Base-by-base conservation (phyloP, 92 coral and sea anemone species). In the Scolanthus callimorphus region DNA sequence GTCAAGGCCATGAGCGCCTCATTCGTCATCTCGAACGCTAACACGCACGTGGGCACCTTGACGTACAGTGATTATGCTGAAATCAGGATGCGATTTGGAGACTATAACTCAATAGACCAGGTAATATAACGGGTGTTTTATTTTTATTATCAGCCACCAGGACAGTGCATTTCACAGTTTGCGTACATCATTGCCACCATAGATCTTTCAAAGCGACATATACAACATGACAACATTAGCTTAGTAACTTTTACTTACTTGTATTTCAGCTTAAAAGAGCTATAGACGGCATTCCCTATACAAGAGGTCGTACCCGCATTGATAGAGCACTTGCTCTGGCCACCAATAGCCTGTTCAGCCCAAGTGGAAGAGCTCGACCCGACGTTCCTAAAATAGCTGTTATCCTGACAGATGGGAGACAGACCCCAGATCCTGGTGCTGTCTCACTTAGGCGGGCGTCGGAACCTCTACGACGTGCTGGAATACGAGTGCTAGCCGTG, bases 321-420 rank as follows among this genome's bases (percentile, higher is more conserved):
- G 96, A 92, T 44, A 66, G 69, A 26, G 98, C 96, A 10, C 45
- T 92, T 13, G 24, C 51, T 50, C 68, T 65, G 28, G 98, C 98
- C 0, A 73, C 73, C 17, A 31, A 68, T 17, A 71, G 69, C 12
- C 56, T 84, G 13, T 88, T 88, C 21, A 69, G 86, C 2, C 23
- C 17, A 10, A 53, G 70, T 13, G 91, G 91, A 3, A 95, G 91
- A 9, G 70, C 81, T 45, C 77, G 96, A 25, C 43, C 73, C 13
- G 90, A 64, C 3, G 38, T 80, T 3, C 82, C 79, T 10, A 92
- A 84, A 30, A 65, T 81, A 22, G 90, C 90, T 20, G 70, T 92
- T 9, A 61, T 92, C 13, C 63, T 92, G 13, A 84, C 98, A 1
- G 98, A 92, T 50, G 98, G 98, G 6, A 65, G 78, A 28, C 89